A percentile compares a stretch with the other conserved stretches of the same genome.
phyloP scores from a whole-genome alignment of 2,113 vertebrate genomes.

The Plestiodon gilberti region DNA sequence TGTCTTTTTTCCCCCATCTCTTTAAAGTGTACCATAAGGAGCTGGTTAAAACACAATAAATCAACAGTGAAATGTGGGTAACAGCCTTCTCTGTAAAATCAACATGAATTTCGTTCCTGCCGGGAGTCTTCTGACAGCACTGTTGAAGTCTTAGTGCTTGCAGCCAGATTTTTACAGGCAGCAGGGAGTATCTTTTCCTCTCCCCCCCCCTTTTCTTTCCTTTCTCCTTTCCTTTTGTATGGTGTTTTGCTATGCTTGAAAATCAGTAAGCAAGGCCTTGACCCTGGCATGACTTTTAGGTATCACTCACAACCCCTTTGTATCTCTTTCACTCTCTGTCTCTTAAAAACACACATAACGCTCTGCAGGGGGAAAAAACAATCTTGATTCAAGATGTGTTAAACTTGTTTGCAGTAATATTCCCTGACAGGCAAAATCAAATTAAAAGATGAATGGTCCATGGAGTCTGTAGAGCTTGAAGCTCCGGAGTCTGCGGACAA shows the following conservation, averaged over 20 bases:
- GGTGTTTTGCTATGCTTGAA: constrained; percentile 64
- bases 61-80: constrained; percentile 87
- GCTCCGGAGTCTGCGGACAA: constrained; percentile 5
- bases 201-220: background rate
- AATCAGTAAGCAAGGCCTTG: constrained; percentile 72
- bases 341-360: background rate
- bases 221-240: constrained; percentile 58
- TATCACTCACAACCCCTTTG: constrained; percentile 61
- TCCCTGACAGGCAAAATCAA: constrained; percentile 69
- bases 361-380: constrained; percentile 13
- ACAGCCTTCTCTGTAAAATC: constrained; percentile 87
- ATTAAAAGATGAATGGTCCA: constrained; percentile 55
- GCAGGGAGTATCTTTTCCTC: constrained; percentile 30
- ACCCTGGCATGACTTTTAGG: constrained; percentile 69
- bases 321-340: constrained; percentile 28
- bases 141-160: constrained; percentile 73
- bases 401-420: constrained; percentile 39
- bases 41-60: constrained; percentile 90
- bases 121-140: constrained; percentile 78
- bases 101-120: constrained; percentile 85
- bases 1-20: constrained; percentile 39
- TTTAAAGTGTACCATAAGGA: constrained; percentile 78
- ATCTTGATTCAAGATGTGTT: constrained; percentile 45
- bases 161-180: constrained; percentile 64
- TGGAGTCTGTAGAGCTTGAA: constrained; percentile 17